Evolutionary conservation across 2,113 vertebrate species (phyloP).

Genomic region (Sylvia atricapilla): DNA sequence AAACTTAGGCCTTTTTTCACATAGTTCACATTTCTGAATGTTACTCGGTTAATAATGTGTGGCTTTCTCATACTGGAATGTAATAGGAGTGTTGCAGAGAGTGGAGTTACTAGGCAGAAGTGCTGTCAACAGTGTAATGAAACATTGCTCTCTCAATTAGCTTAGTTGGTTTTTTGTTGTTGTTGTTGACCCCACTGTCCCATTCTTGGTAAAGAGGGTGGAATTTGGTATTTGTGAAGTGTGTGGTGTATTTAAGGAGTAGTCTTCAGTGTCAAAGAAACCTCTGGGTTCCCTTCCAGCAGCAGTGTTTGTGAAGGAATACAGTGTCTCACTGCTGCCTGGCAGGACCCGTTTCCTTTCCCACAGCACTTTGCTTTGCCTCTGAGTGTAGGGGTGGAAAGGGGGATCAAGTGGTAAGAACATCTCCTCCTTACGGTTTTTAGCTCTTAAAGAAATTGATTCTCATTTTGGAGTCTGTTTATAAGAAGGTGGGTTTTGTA

Average conservation of each 20-base stretch:
- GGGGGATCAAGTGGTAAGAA: not conserved
- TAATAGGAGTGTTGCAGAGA: not conserved
- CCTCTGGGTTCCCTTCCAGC: not conserved
- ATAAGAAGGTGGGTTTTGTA: not conserved
- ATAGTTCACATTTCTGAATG: not conserved
- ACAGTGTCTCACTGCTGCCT: accelerated
- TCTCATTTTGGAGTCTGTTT: not conserved
- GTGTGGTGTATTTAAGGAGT: not conserved
- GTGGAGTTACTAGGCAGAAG: not conserved
- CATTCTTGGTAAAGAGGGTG: not conserved
- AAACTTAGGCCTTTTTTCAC: not conserved
- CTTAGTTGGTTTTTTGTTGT: not conserved
- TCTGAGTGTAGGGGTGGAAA: not conserved
- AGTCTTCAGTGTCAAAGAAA: not conserved
- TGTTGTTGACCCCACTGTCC: not conserved
- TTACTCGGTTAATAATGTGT: not conserved
- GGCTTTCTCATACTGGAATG: not conserved
- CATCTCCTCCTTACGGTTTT: not conserved
- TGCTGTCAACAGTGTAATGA: not conserved
- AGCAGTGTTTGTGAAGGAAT: not conserved
- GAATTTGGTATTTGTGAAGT: not conserved
- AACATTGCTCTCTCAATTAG: not conserved
- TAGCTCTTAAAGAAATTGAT: not conserved
- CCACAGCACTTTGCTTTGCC: not conserved
- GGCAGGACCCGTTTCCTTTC: accelerated